Evolutionary conservation across 2,888 invertebrate genomes (phyloP).

Genomic region (Synanthedon andrenaeformis): DNA sequence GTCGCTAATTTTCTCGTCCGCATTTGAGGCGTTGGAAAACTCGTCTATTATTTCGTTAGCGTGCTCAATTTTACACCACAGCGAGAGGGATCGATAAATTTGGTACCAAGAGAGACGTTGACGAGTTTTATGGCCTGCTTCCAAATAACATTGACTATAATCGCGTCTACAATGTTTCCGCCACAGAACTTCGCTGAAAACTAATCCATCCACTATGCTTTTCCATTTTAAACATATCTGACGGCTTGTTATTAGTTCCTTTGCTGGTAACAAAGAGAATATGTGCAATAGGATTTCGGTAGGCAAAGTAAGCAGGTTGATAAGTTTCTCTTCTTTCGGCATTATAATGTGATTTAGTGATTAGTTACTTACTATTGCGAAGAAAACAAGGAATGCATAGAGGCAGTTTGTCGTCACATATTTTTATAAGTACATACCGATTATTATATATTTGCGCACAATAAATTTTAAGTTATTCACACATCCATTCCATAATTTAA

Average conservation of each 20-base stretch:
- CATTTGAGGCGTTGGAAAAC: conserved; percentile 31
- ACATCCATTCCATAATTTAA: no score
- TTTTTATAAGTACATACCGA: not conserved
- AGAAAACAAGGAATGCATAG: no score
- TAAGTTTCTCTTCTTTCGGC: not conserved
- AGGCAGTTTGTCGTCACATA: no score
- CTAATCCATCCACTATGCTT: conserved; percentile 31
- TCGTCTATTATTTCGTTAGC: conserved; percentile 35
- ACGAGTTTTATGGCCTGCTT: conserved; percentile 24
- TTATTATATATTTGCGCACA: not conserved
- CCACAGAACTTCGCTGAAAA: conserved; percentile 31
- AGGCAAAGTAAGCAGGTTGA: conserved; percentile 16
- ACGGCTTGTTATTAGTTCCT: conserved; percentile 31
- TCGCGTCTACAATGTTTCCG: conserved; percentile 26
- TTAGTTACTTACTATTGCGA: no score
- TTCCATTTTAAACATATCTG: conserved; percentile 39
- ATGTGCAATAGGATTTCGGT: conserved; percentile 37
- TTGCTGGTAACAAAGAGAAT: conserved; percentile 30
- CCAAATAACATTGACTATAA: conserved; percentile 19
- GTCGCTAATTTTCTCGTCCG: conserved; percentile 29
- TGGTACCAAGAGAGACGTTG: conserved; percentile 28
- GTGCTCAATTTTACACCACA: conserved; percentile 31
- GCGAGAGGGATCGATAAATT: conserved; percentile 36
- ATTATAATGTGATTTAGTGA: not conserved
- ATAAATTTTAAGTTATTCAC: not conserved